Percentiles rank a stretch among this genome's conserved stretches.
These are phyloP conservation scores for Trichacis sp. DNA, from an alignment of 2,888 invertebrate genomes.

Conservation along the genomic window DNA sequence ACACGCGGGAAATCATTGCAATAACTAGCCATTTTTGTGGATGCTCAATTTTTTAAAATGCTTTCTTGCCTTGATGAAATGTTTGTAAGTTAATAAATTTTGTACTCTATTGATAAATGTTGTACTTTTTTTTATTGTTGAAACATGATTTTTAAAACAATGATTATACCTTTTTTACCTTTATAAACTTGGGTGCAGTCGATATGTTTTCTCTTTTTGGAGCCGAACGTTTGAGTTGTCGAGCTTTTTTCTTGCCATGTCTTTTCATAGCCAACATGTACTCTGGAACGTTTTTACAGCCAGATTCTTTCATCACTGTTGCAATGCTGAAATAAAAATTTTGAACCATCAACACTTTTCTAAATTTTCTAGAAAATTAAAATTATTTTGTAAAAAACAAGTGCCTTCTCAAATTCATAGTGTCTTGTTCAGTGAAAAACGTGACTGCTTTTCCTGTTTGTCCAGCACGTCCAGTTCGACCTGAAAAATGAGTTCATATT, in stretches of 20 bases:
- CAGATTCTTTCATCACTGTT: conserved; percentile 89
- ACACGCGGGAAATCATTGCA: background rate
- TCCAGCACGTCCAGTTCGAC: conserved; percentile 94
- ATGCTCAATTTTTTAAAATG: background rate
- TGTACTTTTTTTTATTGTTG: too few relatives aligned
- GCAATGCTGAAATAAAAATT: conserved; percentile 78
- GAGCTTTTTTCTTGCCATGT: conserved; percentile 73
- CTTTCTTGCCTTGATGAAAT: background rate
- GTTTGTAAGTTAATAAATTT: background rate
- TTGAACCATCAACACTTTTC: too few relatives aligned
- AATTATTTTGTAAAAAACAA: conserved; percentile 8
- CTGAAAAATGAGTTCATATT: conserved; percentile 64
- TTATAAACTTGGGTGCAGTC: conserved; percentile 71
- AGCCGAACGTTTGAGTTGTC: conserved; percentile 72
- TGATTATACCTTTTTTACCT: conserved; percentile 3
- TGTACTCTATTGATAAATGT: background rate
- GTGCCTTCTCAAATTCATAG: conserved; percentile 85
- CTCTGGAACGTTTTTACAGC: conserved; percentile 87
- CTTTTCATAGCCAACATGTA: conserved; percentile 87
- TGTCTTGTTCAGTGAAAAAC: conserved; percentile 93
- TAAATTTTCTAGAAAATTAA: too few relatives aligned
- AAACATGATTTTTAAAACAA: too few relatives aligned
- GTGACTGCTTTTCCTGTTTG: conserved; percentile 90
- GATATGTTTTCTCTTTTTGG: conserved; percentile 78
- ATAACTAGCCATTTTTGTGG: background rate